Evolutionary conservation across 2,888 invertebrate species (phyloP).

Genomic region (Ernsta delagoae): DNA sequence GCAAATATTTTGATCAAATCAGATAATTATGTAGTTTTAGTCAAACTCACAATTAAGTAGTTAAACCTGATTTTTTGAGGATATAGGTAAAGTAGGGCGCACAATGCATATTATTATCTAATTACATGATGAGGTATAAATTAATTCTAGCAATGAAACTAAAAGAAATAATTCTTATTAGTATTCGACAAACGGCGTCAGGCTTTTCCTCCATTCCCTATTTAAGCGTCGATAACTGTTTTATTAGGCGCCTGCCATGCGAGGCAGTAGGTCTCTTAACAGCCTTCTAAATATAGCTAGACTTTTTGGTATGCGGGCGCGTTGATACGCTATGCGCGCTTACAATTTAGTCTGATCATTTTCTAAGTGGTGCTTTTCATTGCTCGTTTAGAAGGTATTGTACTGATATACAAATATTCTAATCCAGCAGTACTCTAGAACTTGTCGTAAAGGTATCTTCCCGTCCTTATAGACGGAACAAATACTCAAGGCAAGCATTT

Average conservation of each 20-base stretch:
- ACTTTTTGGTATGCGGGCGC: slow-evolving; percentile 59
- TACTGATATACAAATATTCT: background rate
- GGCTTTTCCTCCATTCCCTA: slow-evolving; percentile 22
- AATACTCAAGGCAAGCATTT: background rate
- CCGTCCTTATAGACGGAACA: background rate
- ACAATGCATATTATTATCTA: too few species aligned
- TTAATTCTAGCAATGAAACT: too few species aligned
- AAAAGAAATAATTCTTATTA: slow-evolving; percentile 9
- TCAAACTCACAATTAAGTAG: too few species aligned
- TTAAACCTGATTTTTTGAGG: too few species aligned
- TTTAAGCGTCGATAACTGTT: slow-evolving; percentile 36
- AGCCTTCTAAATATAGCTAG: slow-evolving; percentile 66
- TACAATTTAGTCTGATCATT: slow-evolving; percentile 10
- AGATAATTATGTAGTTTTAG: too few species aligned
- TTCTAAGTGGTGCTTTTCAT: slow-evolving; percentile 13
- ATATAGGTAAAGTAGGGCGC: too few species aligned
- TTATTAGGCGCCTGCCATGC: slow-evolving; percentile 53
- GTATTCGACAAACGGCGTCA: slow-evolving; percentile 10
- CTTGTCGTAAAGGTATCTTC: slow-evolving; percentile 1
- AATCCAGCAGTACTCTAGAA: background rate
- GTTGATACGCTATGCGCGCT: slow-evolving; percentile 1
- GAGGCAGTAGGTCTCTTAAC: slow-evolving; percentile 53
- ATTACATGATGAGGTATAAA: too few species aligned
- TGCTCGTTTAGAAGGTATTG: slow-evolving; percentile 9
- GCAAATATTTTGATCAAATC: background rate